Percentiles rank a stretch among this genome's conserved stretches.
Evolutionary conservation across 2,888 invertebrate species (phyloP).

Genomic region (Tenodera sinensis): DNA sequence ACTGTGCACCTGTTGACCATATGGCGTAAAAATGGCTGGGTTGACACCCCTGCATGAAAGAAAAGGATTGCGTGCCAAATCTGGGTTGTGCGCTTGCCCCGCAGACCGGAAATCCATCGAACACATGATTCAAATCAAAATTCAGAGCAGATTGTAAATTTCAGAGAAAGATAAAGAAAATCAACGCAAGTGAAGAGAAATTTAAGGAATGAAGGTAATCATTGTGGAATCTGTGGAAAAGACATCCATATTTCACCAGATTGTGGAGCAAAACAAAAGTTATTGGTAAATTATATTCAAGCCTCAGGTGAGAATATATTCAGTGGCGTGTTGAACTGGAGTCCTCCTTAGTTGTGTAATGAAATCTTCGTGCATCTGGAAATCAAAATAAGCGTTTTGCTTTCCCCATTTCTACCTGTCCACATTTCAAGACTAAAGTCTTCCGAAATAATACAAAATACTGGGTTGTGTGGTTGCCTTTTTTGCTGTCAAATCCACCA

Average conservation of each 20-base stretch:
- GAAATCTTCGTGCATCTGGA: no score
- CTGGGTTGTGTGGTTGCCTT: no score
- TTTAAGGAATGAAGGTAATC: neutral
- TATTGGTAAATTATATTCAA: neutral
- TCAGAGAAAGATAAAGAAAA: neutral
- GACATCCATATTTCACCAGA: constrained; percentile 3
- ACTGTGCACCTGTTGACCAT: neutral
- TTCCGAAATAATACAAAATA: no score
- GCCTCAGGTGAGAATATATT: neutral
- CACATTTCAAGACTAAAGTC: no score
- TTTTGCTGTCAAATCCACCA: no score
- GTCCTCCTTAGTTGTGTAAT: no score
- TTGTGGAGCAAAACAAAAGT: neutral
- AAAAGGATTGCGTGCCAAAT: neutral
- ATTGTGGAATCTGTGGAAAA: neutral
- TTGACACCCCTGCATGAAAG: neutral
- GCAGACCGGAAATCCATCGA: constrained; percentile 1
- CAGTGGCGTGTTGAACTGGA: neutral
- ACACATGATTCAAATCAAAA: constrained; percentile 2
- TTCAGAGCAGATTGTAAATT: neutral
- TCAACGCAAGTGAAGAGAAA: neutral
- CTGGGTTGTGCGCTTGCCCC: neutral
- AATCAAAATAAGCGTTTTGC: no score
- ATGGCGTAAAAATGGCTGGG: neutral
- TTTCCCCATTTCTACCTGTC: no score